Base-by-base conservation (phyloP, 2,113 vertebrate species). In the Rissa tridactyla region DNA sequence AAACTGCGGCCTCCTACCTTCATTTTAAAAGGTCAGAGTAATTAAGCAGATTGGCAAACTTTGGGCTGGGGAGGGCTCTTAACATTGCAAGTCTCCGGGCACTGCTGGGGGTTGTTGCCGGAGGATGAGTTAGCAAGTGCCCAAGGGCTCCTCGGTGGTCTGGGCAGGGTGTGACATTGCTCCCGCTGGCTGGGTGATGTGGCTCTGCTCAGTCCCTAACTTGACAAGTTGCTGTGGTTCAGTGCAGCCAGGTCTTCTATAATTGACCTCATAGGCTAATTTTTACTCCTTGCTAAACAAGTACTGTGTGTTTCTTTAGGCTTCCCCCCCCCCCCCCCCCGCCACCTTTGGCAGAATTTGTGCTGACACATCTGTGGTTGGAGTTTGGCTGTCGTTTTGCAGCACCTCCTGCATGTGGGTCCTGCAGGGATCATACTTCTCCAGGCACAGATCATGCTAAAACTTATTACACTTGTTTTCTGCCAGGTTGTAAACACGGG, bases 361-460 rank as follows among this genome's bases (percentile, higher is more conserved):
- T 84, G 69, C 40, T 13, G 22, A 5, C 25, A 22, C 34, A 18
- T 83, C 34, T 89, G 65, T 92, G 57, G 40, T 11, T 91, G 69
- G 76, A 72, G 36, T 86, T 94, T 69, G 86, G 11, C 72, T 81
- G 65, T 69, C 8, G 6, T 54, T 79, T 65, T 86, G 77, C 38
- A 49, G 86, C 15, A 46, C 18, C 66, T 90, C 44, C 55, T 71
- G 34, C 5, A 1, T 0, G 0, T 79, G 47, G 8, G 11, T 66
- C 25, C 73, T 52, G 42, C n/a, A 32, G 15, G 34, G 11, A 42
- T 79, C 44, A 36, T 69, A 30, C 52, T 11, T 92, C 19, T 82
- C 15, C 12, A 38, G 80, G 49, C 70, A 76, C 6, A 76, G 29
- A n/a, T 85, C 49, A 46, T 52, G 40, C 54, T 86, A n/a, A 81